Conservation (phyloP, 2,888 invertebrate genomes). For the Chrysina gloriosa region DNA sequence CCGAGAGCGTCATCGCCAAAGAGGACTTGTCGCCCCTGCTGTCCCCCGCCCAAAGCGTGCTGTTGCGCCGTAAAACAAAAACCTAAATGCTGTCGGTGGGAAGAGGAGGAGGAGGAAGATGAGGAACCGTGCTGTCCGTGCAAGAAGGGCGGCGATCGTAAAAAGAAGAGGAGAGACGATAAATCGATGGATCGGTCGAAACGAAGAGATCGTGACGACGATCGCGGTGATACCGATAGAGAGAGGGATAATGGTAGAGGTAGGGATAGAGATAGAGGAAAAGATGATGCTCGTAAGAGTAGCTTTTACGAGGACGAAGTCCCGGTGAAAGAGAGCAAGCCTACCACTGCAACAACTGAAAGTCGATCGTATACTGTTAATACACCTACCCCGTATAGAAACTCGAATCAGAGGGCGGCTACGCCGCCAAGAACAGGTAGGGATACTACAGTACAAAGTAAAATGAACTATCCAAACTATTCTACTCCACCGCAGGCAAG, state of each 20-base stretch:
- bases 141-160: constrained; percentile 3
- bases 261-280: background rate
- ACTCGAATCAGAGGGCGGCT: constrained; percentile 15
- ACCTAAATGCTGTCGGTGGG: constrained; percentile 3
- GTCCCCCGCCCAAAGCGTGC: constrained; percentile 7
- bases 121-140: constrained; percentile 15
- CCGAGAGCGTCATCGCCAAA: constrained; percentile 24
- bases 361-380: background rate
- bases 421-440: constrained; percentile 32
- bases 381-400: constrained; percentile 7
- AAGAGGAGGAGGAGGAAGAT: constrained; percentile 18
- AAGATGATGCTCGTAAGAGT: constrained; percentile 3
- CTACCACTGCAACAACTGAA: background rate
- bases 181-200: background rate
- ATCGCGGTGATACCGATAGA: background rate
- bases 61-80: constrained; percentile 12
- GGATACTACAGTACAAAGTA: constrained; percentile 21
- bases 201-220: constrained; percentile 14
- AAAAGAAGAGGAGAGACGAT: background rate
- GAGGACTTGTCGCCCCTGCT: constrained; percentile 19
- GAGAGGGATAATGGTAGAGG: background rate
- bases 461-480: constrained; percentile 14
- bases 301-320: constrained; percentile 38
- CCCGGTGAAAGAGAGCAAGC: constrained; percentile 40
- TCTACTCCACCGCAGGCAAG: constrained; percentile 36